Evolutionary conservation across 2,113 vertebrate species (phyloP).

Genomic region (Paradoxurus hermaphroditus): DNA sequence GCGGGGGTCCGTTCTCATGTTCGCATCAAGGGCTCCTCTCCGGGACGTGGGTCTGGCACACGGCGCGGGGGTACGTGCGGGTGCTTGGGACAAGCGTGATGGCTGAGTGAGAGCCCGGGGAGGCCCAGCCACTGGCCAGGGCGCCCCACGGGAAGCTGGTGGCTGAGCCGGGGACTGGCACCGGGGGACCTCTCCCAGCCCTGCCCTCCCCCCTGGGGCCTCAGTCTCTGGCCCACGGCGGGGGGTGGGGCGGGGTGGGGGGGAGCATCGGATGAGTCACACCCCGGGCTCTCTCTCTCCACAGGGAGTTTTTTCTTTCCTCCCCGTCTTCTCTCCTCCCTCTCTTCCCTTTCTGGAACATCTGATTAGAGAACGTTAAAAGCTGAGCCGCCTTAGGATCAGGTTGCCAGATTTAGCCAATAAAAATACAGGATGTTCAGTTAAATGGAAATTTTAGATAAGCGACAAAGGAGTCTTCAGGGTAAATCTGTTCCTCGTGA

Average conservation of each 20-base stretch:
- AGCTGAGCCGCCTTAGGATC: background rate
- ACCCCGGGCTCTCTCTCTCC: background rate
- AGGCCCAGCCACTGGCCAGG: background rate
- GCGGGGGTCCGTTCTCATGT: background rate
- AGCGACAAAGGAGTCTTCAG: background rate
- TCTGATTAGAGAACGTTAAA: constrained; percentile 36
- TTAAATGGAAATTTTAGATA: background rate
- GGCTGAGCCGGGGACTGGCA: background rate
- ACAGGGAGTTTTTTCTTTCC: background rate
- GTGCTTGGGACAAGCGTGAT: background rate
- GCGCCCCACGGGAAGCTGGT: background rate
- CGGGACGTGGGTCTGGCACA: background rate
- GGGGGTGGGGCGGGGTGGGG: background rate
- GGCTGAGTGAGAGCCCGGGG: background rate
- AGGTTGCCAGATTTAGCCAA: background rate
- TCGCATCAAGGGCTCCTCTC: background rate
- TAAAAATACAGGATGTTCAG: background rate
- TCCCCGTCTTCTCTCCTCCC: background rate
- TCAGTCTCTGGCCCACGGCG: background rate
- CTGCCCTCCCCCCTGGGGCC: background rate
- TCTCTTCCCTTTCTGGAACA: constrained; percentile 17
- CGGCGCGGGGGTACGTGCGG: background rate
- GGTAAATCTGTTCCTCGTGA: background rate
- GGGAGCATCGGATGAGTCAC: background rate
- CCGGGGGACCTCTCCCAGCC: too few species aligned